These are phyloP conservation scores for Zeuzera pyrina DNA, from an alignment of 2,888 invertebrate genomes.

Conservation along the genomic window DNA sequence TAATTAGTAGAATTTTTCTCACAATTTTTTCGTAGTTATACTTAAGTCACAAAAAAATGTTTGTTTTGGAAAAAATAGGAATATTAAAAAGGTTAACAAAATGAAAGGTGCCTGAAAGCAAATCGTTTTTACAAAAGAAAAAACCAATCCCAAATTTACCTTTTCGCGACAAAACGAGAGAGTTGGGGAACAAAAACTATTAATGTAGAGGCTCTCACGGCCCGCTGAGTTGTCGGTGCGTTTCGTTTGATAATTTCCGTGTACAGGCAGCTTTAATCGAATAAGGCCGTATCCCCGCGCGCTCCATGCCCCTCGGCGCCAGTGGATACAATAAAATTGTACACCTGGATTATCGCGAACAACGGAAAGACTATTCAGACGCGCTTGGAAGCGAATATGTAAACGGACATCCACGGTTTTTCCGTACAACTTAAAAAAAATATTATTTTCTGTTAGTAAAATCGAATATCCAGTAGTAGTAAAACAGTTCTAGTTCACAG, in stretches of 20 bases:
- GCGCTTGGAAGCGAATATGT: conserved; percentile 28
- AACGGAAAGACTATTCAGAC: conserved; percentile 24
- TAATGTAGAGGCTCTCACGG: conserved; percentile 60
- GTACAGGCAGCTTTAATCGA: conserved; percentile 67
- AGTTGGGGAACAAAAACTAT: conserved; percentile 64
- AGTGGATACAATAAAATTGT: conserved; percentile 45
- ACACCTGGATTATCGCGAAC: conserved; percentile 44
- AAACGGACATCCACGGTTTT: conserved; percentile 7
- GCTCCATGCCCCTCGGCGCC: conserved; percentile 10
- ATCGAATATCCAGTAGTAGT: too few species aligned
- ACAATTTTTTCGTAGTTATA: too few species aligned
- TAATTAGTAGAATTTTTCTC: too few species aligned
- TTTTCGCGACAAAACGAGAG: conserved; percentile 47
- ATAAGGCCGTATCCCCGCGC: conserved; percentile 35
- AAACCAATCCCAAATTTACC: conserved; percentile 25
- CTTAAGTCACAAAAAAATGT: too few species aligned
- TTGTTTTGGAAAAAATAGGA: too few species aligned
- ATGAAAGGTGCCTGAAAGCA: conserved; percentile 41
- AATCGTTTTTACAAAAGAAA: conserved; percentile 33
- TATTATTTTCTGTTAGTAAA: too few species aligned
- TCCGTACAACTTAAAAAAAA: too few species aligned
- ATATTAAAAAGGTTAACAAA: too few species aligned
- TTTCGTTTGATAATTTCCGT: conserved; percentile 70
- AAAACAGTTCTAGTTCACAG: conserved; percentile 5
- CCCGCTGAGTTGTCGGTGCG: conserved; percentile 61